Base-by-base conservation (phyloP, 23 tunicate genomes). In the Ascidia mentula region DNA sequence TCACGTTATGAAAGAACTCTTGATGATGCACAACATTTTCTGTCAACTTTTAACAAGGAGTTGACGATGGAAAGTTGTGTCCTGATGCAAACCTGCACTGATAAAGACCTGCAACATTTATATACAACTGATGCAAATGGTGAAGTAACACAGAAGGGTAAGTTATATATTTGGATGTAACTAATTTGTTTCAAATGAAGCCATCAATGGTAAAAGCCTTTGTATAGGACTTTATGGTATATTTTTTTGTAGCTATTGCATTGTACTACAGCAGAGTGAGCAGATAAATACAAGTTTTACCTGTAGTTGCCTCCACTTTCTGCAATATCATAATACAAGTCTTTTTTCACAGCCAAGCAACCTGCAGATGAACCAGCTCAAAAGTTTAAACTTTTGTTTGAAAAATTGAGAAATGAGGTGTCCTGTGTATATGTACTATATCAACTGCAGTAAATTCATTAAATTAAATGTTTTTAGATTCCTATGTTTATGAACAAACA, bases 331-430 rank as follows among this genome's bases (percentile, higher is more conserved):
- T 28, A 53, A 28, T 53, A 5, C 13, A 9, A 20, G 1, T 53
- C 22, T 53, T 53, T 53, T 53, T 9, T 33, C 46, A 39, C n/a
- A 86, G 84, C 46, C 46, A 36, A 36, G n/a, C 40, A 77, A 53
- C 90, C 90, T 45, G 90, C 90, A 0, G 90, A 86, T 79, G 84
- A 86, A 24, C 90, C 90, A 5, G 73, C 73, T 28, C 80, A 86
- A 61, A 86, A 86, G 38, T 40, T 86, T 53, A 18, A 53, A 45
- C 20, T 79, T 69, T 40, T 86, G 38, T 30, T 32, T 65, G 83
- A 79, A 79, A 79, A 86, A 73, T 59, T 86, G 37, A 40, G 73
- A 36, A 53, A 15, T 18, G 83, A 86, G 84, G 90, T 86, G 35
- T 35, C 12, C 31, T 15, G 18, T 15, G 18, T 45, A 45, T 18